Percentiles rank a stretch among this genome's conserved stretches.
These are phyloP conservation scores for Colletes gigas DNA, from an alignment of 1,140 invertebrate genomes.

Conservation along the genomic window DNA sequence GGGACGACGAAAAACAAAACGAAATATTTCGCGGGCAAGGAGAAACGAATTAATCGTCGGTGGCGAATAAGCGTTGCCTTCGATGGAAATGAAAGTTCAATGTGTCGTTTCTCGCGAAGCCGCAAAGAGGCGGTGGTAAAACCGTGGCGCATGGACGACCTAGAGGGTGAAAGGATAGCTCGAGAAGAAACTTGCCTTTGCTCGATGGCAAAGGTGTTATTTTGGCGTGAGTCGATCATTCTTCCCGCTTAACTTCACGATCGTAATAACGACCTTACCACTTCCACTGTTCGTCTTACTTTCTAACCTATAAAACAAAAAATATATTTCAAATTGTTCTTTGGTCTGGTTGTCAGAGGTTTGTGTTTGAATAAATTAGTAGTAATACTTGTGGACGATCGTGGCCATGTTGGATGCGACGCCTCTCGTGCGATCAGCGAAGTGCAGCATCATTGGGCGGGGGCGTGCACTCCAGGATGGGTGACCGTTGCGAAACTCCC, in stretches of 20 bases:
- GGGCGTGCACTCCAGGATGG: no score
- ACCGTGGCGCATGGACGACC: neutral
- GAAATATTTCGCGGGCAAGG: conserved; percentile 22
- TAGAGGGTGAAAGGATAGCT: conserved; percentile 26
- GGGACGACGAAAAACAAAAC: conserved; percentile 41
- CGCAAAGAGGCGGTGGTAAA: no score
- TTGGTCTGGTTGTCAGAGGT: no score
- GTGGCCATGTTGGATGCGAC: no score
- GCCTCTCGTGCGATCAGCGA: no score
- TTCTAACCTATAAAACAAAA: no score
- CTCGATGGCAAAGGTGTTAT: neutral
- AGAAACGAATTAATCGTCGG: conserved; percentile 60
- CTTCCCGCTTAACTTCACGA: neutral
- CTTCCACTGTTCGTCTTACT: neutral
- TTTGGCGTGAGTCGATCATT: neutral
- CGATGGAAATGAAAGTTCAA: conserved; percentile 57
- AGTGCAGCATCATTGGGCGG: no score
- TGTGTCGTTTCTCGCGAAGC: neutral
- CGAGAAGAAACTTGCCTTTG: neutral
- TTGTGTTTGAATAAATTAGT: no score
- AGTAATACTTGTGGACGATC: no score
- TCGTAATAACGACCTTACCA: neutral
- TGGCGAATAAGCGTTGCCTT: conserved; percentile 24
- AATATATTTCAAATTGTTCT: no score
- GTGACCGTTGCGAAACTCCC: no score